phyloP scores from a whole-genome alignment of 2,113 vertebrate species.

The Labeo rohita region DNA sequence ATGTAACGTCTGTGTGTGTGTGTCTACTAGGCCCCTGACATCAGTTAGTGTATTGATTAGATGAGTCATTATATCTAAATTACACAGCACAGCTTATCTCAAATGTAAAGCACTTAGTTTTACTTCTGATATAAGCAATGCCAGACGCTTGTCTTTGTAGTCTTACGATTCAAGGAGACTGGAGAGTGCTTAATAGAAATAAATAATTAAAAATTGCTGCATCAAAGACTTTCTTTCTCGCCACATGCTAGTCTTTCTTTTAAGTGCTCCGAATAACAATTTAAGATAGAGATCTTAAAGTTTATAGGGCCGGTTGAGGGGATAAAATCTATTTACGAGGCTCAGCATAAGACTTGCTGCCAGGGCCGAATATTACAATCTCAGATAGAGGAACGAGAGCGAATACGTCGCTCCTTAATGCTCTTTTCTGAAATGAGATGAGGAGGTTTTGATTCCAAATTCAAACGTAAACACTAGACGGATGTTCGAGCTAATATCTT shows the following conservation, averaged over 20 bases:
- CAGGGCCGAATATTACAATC: background rate
- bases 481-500: constrained; percentile 7
- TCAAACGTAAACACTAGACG: background rate
- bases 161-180: constrained; percentile 18
- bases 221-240: background rate
- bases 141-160: constrained; percentile 18
- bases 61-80: constrained; percentile 27
- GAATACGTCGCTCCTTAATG: no score
- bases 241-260: constrained; percentile 18
- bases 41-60: constrained; percentile 18
- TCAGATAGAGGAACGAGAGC: background rate
- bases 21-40: background rate
- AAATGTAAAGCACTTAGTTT: constrained; percentile 52
- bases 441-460: background rate
- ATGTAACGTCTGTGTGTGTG: background rate
- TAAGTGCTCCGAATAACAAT: background rate
- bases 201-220: constrained; percentile 30
- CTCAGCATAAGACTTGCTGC: background rate
- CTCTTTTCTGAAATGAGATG: background rate
- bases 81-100: background rate
- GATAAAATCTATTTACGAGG: constrained; percentile 4
- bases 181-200: constrained; percentile 32
- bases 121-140: background rate
- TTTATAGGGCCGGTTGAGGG: background rate
- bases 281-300: constrained; percentile 10